Evolutionary conservation across 2,113 vertebrate species (phyloP).

Genomic region (Tenebrosternarchus preto): DNA sequence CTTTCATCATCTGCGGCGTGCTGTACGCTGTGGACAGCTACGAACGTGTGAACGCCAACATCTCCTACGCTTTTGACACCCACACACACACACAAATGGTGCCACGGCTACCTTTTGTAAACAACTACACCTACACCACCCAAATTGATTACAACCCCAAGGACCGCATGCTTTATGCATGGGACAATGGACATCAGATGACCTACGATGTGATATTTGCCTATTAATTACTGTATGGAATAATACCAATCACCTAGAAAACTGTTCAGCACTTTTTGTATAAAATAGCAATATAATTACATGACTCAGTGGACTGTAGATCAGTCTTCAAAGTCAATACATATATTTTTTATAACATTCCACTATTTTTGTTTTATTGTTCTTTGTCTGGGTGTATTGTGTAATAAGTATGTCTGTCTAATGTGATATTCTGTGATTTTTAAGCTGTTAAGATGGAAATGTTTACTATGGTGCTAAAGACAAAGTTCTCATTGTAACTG

Average conservation of each 20-base stretch:
- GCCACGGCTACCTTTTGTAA: slow-evolving; percentile 86
- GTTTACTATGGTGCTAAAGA: slow-evolving; percentile 33
- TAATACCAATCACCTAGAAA: slow-evolving; percentile 1
- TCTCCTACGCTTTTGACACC: slow-evolving; percentile 93
- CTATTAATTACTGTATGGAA: slow-evolving; percentile 73
- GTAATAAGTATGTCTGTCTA: slow-evolving; percentile 28
- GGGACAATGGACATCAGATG: slow-evolving; percentile 94
- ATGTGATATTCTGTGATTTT: slow-evolving; percentile 15
- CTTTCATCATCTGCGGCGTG: slow-evolving; percentile 92
- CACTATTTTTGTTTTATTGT: slow-evolving; percentile 34
- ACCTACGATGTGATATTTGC: slow-evolving; percentile 90
- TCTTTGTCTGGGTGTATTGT: slow-evolving; percentile 2
- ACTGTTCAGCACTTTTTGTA: slow-evolving; percentile 74
- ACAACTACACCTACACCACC: slow-evolving; percentile 83
- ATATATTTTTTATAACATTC: slow-evolving; percentile 36
- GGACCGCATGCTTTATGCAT: slow-evolving; percentile 89
- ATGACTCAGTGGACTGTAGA: slow-evolving; percentile 79
- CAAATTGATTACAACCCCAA: slow-evolving; percentile 93
- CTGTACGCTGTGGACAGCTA: slow-evolving; percentile 89
- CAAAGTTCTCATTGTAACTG: slow-evolving; percentile 53
- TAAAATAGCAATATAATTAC: slow-evolving; percentile 63
- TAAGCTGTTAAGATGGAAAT: not conserved
- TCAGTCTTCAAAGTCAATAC: slow-evolving; percentile 69
- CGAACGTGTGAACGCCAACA: slow-evolving; percentile 83
- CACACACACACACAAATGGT: slow-evolving; percentile 94